Evolutionary conservation across 2,797 vertebrate genomes (phyloP), one percentile per base, ranked within the genome.

Genomic region (Protosalanx chinensis): DNA sequence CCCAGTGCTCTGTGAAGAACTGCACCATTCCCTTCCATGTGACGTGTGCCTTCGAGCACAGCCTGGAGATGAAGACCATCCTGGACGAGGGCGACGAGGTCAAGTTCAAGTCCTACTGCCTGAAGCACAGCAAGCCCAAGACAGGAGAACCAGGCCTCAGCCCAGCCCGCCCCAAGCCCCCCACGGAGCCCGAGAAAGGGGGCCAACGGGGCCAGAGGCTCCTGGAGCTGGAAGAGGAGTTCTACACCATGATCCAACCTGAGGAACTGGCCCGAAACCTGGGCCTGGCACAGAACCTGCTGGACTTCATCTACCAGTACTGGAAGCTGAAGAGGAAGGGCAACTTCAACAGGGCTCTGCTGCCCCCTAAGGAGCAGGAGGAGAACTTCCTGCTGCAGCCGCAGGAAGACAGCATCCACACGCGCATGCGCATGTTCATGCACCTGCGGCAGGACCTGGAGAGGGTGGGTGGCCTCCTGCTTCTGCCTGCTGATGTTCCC

Each of bases 361-460:
- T 99, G 90, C 95, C 97, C 81, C 97, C 96, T 76, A 96, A 93
- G 85, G 95, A 96, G 81, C 96, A 95, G 57, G 96, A 98, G 88
- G 95, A 95, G 90, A 96, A 96, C 84, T 88, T 95, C 82, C 90
- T 97, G 79, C 90, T 95, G 83, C 94, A 96, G 86, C 97, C 96
- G n/a, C 96, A 96, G 86, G 96, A 97, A 89, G 96, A 98, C 88
- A 98, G 92, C 87, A 95, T 99, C 85, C 96, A 98, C 83, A 98
- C 96, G n/a, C 95, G 98, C 79, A 98, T 99, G 97, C 93, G 96
- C 81, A 99, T 98, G 98, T 99, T 99, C 87, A 99, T 99, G 98
- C 97, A 99, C 76, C 93, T 99, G 72, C 92, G 97, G 1, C 97
- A 99, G 87, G 98, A 99, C 88, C 87, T 99, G 77, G 98, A 99